phyloP scores from a whole-genome alignment of 2,113 vertebrate genomes.

The Pluvianellus socialis region DNA sequence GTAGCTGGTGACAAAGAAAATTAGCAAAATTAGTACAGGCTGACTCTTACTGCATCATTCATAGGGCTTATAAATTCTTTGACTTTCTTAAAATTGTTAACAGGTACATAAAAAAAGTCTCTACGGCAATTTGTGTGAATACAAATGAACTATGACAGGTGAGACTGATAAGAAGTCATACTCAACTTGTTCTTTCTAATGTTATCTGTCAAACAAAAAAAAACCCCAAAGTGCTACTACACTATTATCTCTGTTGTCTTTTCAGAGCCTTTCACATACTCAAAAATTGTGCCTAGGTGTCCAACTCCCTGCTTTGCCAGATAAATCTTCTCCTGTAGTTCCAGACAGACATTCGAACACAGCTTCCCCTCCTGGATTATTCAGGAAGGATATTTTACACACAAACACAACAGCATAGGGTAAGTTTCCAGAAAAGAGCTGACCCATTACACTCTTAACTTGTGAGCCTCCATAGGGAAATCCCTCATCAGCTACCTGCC shows the following conservation, averaged over 20 bases:
- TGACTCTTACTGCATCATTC: background rate
- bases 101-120: background rate
- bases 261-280: background rate
- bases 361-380: background rate
- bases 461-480: background rate
- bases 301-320: background rate
- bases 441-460: background rate
- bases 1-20: background rate
- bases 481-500: background rate
- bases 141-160: background rate
- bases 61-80: background rate
- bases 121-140: background rate
- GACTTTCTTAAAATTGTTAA: background rate
- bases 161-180: background rate
- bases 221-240: fast-evolving
- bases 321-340: background rate
- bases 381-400: background rate
- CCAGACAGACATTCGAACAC: fast-evolving
- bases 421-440: background rate
- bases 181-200: background rate
- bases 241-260: background rate
- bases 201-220: background rate
- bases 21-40: background rate
- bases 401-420: fast-evolving
- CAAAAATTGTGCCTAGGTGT: background rate